A percentile compares a stretch with the other conserved stretches of the same genome.
phyloP scores from a whole-genome alignment of 53 echinoderm and acorn worm species.

The Patiria pectinifera region DNA sequence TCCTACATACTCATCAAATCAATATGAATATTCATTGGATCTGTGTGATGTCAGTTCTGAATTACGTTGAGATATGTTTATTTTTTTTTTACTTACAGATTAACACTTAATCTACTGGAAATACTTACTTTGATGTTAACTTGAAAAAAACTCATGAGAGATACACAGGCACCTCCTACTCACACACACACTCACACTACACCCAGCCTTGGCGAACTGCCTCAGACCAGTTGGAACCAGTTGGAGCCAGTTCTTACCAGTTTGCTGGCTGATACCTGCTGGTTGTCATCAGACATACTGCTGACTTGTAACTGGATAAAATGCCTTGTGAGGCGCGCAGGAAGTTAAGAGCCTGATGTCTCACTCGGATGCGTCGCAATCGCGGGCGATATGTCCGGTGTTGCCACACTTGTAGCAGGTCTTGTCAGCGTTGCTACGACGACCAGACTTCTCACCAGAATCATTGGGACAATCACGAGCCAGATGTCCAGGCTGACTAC shows the following conservation, averaged over 20 bases:
- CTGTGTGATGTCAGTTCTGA: conserved; percentile 56
- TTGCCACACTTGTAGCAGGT: conserved; percentile 58
- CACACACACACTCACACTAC: conserved; percentile 66
- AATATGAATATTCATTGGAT: conserved; percentile 25
- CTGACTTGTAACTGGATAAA: conserved; percentile 53
- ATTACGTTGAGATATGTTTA: conserved; percentile 31
- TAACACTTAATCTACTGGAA: conserved; percentile 65
- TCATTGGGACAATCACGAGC: conserved; percentile 73
- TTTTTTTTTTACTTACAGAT: conserved; percentile 35
- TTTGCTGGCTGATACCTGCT: conserved; percentile 23
- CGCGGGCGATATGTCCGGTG: conserved; percentile 72
- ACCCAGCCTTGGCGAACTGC: conserved; percentile 62
- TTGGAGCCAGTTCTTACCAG: conserved; percentile 43
- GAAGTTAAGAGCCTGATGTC: conserved; percentile 46
- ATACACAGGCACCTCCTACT: conserved; percentile 70
- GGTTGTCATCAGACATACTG: conserved; percentile 25
- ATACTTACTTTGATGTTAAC: conserved; percentile 47
- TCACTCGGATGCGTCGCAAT: conserved; percentile 59
- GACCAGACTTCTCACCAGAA: not conserved
- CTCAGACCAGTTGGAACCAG: conserved; percentile 60
- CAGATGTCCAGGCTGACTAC: conserved; percentile 68
- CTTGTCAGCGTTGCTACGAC: conserved; percentile 54
- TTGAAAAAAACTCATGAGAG: conserved; percentile 65
- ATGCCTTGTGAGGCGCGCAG: conserved; percentile 62
- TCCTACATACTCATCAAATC: conserved; percentile 11